A percentile compares a stretch with the other conserved stretches of the same genome.
Evolutionary conservation across 2,113 vertebrate species (phyloP).

Genomic region (Erpornis zantholeuca): DNA sequence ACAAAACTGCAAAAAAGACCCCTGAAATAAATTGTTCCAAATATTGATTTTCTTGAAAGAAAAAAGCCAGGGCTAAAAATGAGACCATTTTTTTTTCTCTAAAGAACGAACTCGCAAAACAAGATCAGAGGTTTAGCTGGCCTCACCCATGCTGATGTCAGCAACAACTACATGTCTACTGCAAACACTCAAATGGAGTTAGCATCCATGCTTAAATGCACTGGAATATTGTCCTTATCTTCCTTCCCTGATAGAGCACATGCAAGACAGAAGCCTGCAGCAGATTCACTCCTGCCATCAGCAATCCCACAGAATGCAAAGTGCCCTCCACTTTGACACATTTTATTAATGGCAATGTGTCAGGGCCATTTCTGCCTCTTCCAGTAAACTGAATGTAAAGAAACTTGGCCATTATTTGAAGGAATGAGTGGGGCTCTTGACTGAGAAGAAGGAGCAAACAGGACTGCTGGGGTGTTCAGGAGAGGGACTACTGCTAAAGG

Average conservation of each 20-base stretch:
- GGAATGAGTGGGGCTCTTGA: not conserved
- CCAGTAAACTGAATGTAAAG: not conserved
- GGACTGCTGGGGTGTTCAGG: not conserved
- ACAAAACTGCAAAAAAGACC: not conserved
- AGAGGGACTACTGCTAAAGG: not conserved
- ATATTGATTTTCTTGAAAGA: not conserved
- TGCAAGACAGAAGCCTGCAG: not conserved
- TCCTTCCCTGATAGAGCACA: not conserved
- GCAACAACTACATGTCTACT: not conserved
- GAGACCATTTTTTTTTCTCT: not conserved
- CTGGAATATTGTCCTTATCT: no score
- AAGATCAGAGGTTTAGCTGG: not conserved
- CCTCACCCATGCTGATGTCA: not conserved
- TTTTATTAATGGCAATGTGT: accelerated
- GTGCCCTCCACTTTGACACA: not conserved
- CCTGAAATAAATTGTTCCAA: not conserved
- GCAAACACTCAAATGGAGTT: not conserved
- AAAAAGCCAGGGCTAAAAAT: not conserved
- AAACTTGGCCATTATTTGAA: not conserved
- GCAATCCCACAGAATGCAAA: not conserved
- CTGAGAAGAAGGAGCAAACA: not conserved
- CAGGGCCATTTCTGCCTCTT: not conserved
- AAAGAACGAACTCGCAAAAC: not conserved
- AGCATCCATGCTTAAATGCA: not conserved
- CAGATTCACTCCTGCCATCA: not conserved